A percentile compares a stretch with the other conserved stretches of the same genome.
Conservation (phyloP, 1,140 invertebrate genomes). For the Drosophila dunni region DNA sequence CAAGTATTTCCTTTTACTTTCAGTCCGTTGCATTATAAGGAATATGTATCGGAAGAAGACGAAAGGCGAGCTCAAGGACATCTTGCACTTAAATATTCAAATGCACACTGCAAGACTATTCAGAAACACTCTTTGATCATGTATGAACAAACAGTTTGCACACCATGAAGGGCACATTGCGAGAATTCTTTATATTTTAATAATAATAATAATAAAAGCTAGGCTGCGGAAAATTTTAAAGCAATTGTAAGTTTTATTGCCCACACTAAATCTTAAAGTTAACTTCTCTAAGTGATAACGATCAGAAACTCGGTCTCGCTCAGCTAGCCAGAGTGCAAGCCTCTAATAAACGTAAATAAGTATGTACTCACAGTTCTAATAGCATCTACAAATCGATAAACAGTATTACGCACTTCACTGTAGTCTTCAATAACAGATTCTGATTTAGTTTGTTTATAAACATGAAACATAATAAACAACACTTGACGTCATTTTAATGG, state of each 20-base stretch:
- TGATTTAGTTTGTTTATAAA: conserved; percentile 31
- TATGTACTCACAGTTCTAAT: conserved; percentile 10
- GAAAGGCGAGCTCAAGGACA: not conserved
- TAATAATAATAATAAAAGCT: conserved; percentile 16
- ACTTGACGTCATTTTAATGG: conserved; percentile 2
- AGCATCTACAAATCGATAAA: conserved; percentile 28
- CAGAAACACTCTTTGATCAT: too few relatives aligned
- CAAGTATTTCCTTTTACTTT: conserved; percentile 22
- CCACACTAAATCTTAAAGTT: conserved; percentile 16
- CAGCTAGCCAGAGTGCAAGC: conserved; percentile 21
- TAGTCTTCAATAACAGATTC: conserved; percentile 36
- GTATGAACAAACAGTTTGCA: not conserved
- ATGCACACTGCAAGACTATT: too few relatives aligned
- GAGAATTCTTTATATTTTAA: conserved; percentile 49
- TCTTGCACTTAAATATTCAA: not conserved
- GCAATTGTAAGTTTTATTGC: conserved; percentile 51
- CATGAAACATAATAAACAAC: not conserved
- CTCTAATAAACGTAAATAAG: conserved; percentile 9
- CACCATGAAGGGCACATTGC: conserved; percentile 32
- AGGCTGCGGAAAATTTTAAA: conserved; percentile 59
- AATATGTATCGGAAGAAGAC: not conserved
- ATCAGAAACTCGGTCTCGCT: conserved; percentile 28
- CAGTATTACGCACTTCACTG: conserved; percentile 40
- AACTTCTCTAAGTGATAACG: conserved; percentile 24
- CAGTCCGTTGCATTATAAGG: not conserved